Evolutionary conservation across 2,888 invertebrate species (phyloP).

Genomic region (Horisme vitalbata): DNA sequence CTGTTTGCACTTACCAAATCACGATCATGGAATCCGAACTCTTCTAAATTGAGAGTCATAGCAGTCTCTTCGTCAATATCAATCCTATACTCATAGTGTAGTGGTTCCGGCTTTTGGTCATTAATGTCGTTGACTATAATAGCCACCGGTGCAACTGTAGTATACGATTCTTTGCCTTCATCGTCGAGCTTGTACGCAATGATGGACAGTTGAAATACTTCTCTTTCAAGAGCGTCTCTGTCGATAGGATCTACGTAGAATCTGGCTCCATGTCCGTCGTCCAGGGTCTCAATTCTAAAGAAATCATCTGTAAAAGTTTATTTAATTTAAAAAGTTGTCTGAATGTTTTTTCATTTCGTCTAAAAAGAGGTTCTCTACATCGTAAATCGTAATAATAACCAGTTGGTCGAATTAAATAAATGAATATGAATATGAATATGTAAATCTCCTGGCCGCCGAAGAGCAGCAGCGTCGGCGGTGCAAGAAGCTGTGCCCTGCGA

Average conservation of each 20-base stretch:
- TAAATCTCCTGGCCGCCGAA: too few relatives aligned
- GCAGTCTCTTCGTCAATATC: conserved; percentile 80
- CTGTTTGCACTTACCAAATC: conserved; percentile 80
- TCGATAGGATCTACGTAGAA: conserved; percentile 68
- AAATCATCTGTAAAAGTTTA: conserved; percentile 68
- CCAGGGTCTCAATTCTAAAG: conserved; percentile 59
- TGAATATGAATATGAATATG: too few relatives aligned
- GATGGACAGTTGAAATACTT: conserved; percentile 71
- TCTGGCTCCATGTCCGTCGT: conserved; percentile 57
- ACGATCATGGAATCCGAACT: conserved; percentile 78
- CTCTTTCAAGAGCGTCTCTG: conserved; percentile 67
- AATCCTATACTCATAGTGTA: conserved; percentile 54
- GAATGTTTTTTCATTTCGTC: too few relatives aligned
- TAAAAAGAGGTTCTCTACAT: too few relatives aligned
- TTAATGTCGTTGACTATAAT: conserved; percentile 84
- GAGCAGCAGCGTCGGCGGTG: too few relatives aligned
- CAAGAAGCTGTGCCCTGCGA: too few relatives aligned
- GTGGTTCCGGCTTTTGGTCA: conserved; percentile 84
- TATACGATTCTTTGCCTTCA: conserved; percentile 52
- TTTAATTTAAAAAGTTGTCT: too few relatives aligned
- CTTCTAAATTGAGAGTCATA: conserved; percentile 67
- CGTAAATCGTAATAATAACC: too few relatives aligned
- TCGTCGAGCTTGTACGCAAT: conserved; percentile 73
- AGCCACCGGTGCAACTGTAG: conserved; percentile 55
- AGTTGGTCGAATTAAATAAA: too few relatives aligned